Conservation (phyloP, 2,888 invertebrate genomes). For the Hirtodrosophila confusa region DNA sequence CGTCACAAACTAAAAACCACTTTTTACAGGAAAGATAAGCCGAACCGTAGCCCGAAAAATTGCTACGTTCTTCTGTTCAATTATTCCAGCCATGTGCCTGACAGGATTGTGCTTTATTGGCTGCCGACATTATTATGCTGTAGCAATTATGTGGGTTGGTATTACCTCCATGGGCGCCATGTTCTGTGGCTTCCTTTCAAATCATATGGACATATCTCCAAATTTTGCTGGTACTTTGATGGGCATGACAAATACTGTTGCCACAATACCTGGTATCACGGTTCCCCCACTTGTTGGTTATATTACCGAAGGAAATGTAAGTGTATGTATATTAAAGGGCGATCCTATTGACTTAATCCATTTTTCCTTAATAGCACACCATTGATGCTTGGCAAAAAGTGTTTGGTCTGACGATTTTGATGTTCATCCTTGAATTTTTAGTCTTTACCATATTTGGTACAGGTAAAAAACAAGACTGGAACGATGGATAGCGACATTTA, state of each 20-base stretch:
- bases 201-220: conserved; percentile 94
- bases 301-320: conserved; percentile 90
- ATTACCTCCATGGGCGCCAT: conserved; percentile 91
- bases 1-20: too few relatives aligned
- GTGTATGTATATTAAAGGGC: conserved; percentile 62
- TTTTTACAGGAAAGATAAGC: conserved; percentile 85
- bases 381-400: too few relatives aligned
- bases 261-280: conserved; percentile 92
- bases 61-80: conserved; percentile 89
- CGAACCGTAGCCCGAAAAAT: conserved; percentile 90
- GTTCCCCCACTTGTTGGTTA: conserved; percentile 89
- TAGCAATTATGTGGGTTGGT: conserved; percentile 85
- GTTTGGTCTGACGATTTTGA: too few relatives aligned
- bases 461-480: too few relatives aligned
- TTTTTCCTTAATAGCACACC: too few relatives aligned
- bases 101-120: conserved; percentile 87
- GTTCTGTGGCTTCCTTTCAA: conserved; percentile 92
- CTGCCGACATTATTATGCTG: conserved; percentile 87
- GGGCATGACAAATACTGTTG: conserved; percentile 91
- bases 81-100: conserved; percentile 89
- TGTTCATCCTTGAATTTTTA: too few relatives aligned
- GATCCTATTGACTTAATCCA: too few relatives aligned
- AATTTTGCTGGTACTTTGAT: conserved; percentile 92
- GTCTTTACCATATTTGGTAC: too few relatives aligned
- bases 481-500: too few relatives aligned